Evolutionary conservation across 2,113 vertebrate genomes (phyloP), one percentile per base, ranked within the genome.

Genomic region (Sinocyclocheilus maitianheensis): DNA sequence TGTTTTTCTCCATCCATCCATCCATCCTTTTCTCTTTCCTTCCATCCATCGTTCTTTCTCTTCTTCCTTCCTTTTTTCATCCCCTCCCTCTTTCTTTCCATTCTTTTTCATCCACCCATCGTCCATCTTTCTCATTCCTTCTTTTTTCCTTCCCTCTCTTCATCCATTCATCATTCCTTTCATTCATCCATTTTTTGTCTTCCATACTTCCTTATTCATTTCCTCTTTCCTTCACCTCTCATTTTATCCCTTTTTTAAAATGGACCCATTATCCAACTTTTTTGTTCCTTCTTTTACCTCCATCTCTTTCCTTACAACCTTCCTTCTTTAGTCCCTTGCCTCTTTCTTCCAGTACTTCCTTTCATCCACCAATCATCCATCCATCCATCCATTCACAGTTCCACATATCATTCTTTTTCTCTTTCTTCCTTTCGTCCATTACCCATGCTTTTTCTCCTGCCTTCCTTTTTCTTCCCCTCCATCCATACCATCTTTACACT

Each of bases 311-410:
- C 10, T 55, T 58, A 51, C 8, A 34, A 20, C 51, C 14, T 92
- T 93, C 92, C 92, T 93, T 93, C 92, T 93, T 94, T 94, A 93
- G 92, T 53, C 14, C 18, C 34, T 72, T 18, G 6, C 0, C 26
- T 16, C n/a, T 5, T n/a, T 51, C 74, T 26, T 26, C 14, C 18
- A 72, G 11, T 58, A 58, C 53, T 37, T 78, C 13, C 51, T 58
- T 77, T 58, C 71, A 22, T 18, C 4, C 9, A 53, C 24, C 24
- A 3, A 55, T n/a, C 43, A 24, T 53, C 1, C 43, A 75, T 75
- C 40, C 43, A 48, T 75, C 72, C 43, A 75, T 22, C 40, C 71
- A 46, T 9, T 20, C 71, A 46, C 4, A 9, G 34, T 43, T 74
- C 20, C 37, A 40, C 6, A 55, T 6, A 55, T 55, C 53, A 55